Conservation (phyloP, 2,113 vertebrate species). For the Petrocephalus microphthalmus region DNA sequence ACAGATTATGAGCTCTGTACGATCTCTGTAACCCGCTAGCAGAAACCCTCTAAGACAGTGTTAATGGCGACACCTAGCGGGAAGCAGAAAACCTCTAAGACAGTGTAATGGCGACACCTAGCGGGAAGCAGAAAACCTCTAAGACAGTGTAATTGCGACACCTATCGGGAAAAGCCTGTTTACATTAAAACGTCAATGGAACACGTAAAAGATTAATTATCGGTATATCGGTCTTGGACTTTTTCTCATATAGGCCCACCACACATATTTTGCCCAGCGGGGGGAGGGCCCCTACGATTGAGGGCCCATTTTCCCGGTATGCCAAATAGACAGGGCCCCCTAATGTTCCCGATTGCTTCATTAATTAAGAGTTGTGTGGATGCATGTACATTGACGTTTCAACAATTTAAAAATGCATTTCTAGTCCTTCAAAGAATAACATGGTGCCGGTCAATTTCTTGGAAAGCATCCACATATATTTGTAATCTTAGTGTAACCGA, state of each 20-base stretch:
- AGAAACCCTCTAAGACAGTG: background rate
- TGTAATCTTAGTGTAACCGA: too few species aligned
- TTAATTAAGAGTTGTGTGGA: too few species aligned
- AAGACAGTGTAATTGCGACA: too few species aligned
- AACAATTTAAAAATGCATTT: too few species aligned
- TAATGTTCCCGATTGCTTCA: too few species aligned
- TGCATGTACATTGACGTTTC: too few species aligned
- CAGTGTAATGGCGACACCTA: too few species aligned
- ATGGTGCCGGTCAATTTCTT: too few species aligned
- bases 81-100: too few species aligned
- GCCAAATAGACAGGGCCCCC: background rate
- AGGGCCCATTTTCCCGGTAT: background rate
- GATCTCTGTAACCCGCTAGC: background rate
- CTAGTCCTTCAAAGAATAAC: too few species aligned
- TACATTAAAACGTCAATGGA: background rate
- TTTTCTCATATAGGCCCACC: background rate
- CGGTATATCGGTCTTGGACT: background rate
- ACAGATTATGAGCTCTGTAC: background rate
- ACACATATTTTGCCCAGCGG: background rate
- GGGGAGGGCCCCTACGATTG: background rate
- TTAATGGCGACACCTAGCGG: background rate
- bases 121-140: too few species aligned
- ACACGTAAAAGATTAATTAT: background rate
- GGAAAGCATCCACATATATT: too few species aligned
- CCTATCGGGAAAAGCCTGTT: background rate